Evolutionary conservation across 2,888 invertebrate species (phyloP).

Genomic region (Lithophane ornitopus): DNA sequence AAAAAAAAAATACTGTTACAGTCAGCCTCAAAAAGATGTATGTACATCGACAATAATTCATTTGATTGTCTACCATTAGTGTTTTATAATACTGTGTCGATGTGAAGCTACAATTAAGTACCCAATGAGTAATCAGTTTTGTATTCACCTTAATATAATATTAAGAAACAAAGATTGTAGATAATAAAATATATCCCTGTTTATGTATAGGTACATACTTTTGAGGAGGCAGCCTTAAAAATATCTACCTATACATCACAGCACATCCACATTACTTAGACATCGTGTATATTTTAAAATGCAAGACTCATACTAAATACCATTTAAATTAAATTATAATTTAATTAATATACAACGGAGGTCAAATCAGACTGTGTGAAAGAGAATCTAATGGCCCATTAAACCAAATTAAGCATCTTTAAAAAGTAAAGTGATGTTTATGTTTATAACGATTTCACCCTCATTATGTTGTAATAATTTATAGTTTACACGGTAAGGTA

Average conservation of each 20-base stretch:
- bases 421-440: slow-evolving; percentile 71
- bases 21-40: too few species aligned
- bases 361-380: slow-evolving; percentile 70
- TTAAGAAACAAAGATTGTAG: too few species aligned
- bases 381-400: slow-evolving; percentile 75
- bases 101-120: too few species aligned
- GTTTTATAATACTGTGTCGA: too few species aligned
- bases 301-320: slow-evolving; percentile 32
- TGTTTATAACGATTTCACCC: slow-evolving; percentile 78
- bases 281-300: neutral
- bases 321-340: slow-evolving; percentile 39
- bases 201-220: too few species aligned
- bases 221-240: too few species aligned
- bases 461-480: slow-evolving; percentile 79
- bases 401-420: slow-evolving; percentile 71
- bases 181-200: too few species aligned
- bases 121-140: too few species aligned
- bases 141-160: too few species aligned
- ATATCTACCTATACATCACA: too few species aligned
- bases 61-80: too few species aligned
- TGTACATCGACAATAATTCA: too few species aligned
- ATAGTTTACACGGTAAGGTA: slow-evolving; percentile 73
- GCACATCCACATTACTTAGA: neutral
- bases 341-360: slow-evolving; percentile 63
- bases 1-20: neutral